These are phyloP conservation scores for Labeo rohita DNA, from an alignment of 2,113 vertebrate genomes.

Conservation along the genomic window DNA sequence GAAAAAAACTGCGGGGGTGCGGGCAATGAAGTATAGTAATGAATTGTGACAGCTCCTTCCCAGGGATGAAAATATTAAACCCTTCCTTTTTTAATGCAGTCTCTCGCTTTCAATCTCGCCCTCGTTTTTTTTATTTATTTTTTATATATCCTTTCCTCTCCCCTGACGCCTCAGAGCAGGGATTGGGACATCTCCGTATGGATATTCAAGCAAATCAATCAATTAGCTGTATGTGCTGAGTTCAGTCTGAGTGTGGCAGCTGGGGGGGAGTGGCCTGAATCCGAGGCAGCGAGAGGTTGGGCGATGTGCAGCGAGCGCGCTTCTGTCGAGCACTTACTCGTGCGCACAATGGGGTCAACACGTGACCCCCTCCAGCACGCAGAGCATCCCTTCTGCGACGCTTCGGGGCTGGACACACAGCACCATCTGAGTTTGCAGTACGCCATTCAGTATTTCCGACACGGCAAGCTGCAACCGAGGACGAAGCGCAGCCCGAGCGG, in stretches of 20 bases:
- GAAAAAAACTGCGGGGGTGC: background rate
- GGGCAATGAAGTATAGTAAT: conserved; percentile 64
- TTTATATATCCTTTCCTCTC: background rate
- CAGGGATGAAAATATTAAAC: conserved; percentile 70
- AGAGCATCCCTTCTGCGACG: conserved; percentile 66
- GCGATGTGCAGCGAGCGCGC: conserved; percentile 22
- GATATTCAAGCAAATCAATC: conserved; percentile 68
- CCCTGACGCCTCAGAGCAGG: conserved; percentile 48
- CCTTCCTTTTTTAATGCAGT: conserved; percentile 62
- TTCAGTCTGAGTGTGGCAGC: conserved; percentile 60
- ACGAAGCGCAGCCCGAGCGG: background rate
- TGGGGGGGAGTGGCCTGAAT: conserved; percentile 10
- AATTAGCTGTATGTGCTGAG: conserved; percentile 62
- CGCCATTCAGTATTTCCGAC: conserved; percentile 64
- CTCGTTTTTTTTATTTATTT: background rate
- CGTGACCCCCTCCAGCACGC: conserved; percentile 72
- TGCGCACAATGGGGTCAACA: conserved; percentile 80
- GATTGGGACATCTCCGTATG: conserved; percentile 51
- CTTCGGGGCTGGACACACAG: conserved; percentile 57
- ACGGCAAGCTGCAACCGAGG: conserved; percentile 57
- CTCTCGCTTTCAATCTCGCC: conserved; percentile 44
- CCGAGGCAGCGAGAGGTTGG: conserved; percentile 41
- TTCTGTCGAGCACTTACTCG: conserved; percentile 67
- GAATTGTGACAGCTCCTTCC: conserved; percentile 69
- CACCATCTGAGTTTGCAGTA: conserved; percentile 69